Evolutionary conservation across 2,797 vertebrate species (phyloP).

Genomic region (Geotrypetes seraphini): DNA sequence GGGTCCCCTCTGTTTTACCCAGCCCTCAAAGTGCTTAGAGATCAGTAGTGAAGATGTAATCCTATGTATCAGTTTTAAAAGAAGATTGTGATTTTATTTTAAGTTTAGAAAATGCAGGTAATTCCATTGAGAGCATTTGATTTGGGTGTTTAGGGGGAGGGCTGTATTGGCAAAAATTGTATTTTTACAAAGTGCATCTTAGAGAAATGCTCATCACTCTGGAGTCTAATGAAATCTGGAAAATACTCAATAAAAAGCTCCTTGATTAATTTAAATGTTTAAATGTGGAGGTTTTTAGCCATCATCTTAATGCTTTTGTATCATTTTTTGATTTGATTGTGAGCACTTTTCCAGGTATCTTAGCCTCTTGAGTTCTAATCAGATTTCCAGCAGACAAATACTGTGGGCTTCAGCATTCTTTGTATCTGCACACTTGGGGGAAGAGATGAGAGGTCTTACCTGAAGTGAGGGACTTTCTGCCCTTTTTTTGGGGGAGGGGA

Average conservation of each 20-base stretch:
- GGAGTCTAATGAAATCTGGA: slow-evolving; percentile 80
- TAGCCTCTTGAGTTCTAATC: slow-evolving; percentile 92
- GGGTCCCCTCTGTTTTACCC: no score
- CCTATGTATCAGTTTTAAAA: slow-evolving; percentile 33
- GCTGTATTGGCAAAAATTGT: no score
- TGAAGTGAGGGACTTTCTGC: no score
- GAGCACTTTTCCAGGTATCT: slow-evolving; percentile 91
- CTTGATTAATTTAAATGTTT: slow-evolving; percentile 81
- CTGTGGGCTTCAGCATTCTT: no score
- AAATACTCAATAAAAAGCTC: slow-evolving; percentile 68
- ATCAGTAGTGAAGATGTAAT: slow-evolving; percentile 16
- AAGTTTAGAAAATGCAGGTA: slow-evolving; percentile 21
- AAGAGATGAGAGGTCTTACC: no score
- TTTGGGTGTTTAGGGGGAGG: slow-evolving; percentile 59
- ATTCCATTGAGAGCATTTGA: slow-evolving; percentile 28
- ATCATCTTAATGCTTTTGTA: slow-evolving; percentile 76
- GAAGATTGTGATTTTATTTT: slow-evolving; percentile 31
- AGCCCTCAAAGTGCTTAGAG: no score
- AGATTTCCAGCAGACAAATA: slow-evolving; percentile 93
- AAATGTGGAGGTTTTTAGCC: slow-evolving; percentile 72
- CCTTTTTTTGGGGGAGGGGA: no score
- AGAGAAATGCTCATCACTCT: slow-evolving; percentile 67
- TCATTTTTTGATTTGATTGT: slow-evolving; percentile 94
- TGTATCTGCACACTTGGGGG: no score
- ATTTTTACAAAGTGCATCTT: slow-evolving; percentile 67